These are phyloP conservation scores for Dendrolimus kikuchii DNA, from an alignment of 1,140 invertebrate genomes.

Conservation along the genomic window DNA sequence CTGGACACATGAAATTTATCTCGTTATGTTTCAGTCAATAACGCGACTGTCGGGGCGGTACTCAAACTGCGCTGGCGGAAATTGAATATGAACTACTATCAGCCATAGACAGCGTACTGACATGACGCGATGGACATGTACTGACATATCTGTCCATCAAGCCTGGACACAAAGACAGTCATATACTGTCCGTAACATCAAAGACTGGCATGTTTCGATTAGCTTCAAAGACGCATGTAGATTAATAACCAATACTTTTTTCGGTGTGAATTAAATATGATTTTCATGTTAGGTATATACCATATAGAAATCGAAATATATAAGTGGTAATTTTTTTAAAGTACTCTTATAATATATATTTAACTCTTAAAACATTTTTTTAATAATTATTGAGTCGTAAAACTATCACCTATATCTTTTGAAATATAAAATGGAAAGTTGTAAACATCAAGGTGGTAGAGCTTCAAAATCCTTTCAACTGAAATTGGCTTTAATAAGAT, in stretches of 20 bases:
- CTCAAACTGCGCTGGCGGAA: constrained; percentile 41
- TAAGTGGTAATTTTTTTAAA: no score
- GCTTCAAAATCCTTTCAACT: no score
- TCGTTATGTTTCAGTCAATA: constrained; percentile 17
- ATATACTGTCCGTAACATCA: constrained; percentile 36
- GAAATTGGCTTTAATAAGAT: no score
- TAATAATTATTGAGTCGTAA: no score
- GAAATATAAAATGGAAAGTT: no score
- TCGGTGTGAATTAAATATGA: not conserved
- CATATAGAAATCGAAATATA: no score
- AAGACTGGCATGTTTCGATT: constrained; percentile 46
- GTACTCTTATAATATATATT: no score
- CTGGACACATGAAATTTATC: not conserved
- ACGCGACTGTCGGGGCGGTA: constrained; percentile 25
- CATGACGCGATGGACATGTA: constrained; percentile 38
- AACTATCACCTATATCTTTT: no score
- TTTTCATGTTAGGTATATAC: no score
- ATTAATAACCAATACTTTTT: constrained; percentile 5
- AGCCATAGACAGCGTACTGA: constrained; percentile 23
- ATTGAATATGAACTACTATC: constrained; percentile 58
- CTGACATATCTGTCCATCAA: constrained; percentile 53
- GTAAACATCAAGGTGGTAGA: no score
- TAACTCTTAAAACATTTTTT: no score
- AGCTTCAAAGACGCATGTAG: constrained; percentile 13
- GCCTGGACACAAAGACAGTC: constrained; percentile 37